phyloP scores from a whole-genome alignment of 2,797 vertebrate genomes.

The Pseudochirops cupreus region DNA sequence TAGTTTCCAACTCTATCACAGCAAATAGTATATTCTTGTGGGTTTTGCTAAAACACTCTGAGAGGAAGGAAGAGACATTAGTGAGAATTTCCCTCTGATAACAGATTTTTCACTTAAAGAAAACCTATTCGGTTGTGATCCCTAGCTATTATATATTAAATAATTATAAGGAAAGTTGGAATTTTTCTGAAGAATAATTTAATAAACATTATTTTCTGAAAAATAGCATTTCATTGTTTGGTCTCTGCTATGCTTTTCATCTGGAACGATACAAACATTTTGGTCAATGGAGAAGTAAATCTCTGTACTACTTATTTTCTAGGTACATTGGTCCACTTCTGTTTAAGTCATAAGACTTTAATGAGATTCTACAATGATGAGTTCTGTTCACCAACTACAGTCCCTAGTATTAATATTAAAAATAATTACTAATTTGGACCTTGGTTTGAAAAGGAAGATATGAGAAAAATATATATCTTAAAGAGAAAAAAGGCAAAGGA shows the following conservation, averaged over 20 bases:
- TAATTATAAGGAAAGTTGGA: slow-evolving; percentile 74
- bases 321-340: slow-evolving; percentile 35
- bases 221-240: slow-evolving; percentile 33
- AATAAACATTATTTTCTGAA: slow-evolving; percentile 22
- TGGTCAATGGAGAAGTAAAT: slow-evolving; percentile 4
- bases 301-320: slow-evolving; percentile 50
- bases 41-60: slow-evolving; percentile 77
- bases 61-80: slow-evolving; percentile 86
- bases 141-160: slow-evolving; percentile 73
- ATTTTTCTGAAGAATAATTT: slow-evolving; percentile 31
- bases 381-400: slow-evolving; percentile 32
- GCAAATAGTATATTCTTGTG: slow-evolving; percentile 76
- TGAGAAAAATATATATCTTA: background rate
- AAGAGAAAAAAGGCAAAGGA: background rate
- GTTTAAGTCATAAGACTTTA: background rate
- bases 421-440: background rate
- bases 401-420: slow-evolving; percentile 21
- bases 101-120: slow-evolving; percentile 80
- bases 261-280: slow-evolving; percentile 33
- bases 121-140: slow-evolving; percentile 78
- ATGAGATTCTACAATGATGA: slow-evolving; percentile 5
- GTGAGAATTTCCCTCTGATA: slow-evolving; percentile 86
- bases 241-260: slow-evolving; percentile 30
- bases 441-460: background rate
- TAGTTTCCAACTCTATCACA: slow-evolving; percentile 74